Evolutionary conservation across 2,888 invertebrate species (phyloP).

Genomic region (Rotaria sp.): DNA sequence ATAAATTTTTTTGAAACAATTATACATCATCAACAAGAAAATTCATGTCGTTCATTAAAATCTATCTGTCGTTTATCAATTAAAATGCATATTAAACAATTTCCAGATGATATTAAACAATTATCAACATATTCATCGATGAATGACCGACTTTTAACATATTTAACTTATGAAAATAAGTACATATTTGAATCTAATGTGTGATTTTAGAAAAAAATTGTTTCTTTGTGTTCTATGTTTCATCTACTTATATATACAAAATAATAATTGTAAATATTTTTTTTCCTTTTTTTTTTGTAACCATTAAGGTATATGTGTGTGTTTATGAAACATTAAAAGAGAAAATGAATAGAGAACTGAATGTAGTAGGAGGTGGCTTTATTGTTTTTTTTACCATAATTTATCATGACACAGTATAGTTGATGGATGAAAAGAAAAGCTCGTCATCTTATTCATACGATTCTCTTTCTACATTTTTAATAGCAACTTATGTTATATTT

Average conservation of each 20-base stretch:
- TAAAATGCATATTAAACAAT: slow-evolving; percentile 17
- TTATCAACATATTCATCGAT: background rate
- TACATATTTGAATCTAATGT: background rate
- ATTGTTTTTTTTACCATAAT: background rate
- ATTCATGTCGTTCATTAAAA: background rate
- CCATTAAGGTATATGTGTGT: background rate
- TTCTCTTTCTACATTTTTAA: background rate
- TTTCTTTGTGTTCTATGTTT: background rate
- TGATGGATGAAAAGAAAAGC: background rate
- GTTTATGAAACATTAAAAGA: background rate
- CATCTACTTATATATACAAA: background rate
- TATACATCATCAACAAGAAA: background rate
- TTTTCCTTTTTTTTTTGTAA: background rate
- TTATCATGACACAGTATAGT: background rate
- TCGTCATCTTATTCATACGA: background rate
- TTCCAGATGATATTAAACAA: slow-evolving; percentile 21
- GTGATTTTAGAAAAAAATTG: background rate
- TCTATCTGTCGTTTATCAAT: background rate
- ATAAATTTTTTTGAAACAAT: background rate
- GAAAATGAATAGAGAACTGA: too few relatives aligned
- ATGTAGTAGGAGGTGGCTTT: too few relatives aligned
- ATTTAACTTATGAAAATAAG: slow-evolving; percentile 21
- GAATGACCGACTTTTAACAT: background rate
- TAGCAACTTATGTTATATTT: background rate
- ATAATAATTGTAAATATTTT: background rate